Percentiles rank a stretch among this genome's conserved stretches.
Evolutionary conservation across 2,797 vertebrate genomes (phyloP).

Genomic region (Glossophaga mutica): DNA sequence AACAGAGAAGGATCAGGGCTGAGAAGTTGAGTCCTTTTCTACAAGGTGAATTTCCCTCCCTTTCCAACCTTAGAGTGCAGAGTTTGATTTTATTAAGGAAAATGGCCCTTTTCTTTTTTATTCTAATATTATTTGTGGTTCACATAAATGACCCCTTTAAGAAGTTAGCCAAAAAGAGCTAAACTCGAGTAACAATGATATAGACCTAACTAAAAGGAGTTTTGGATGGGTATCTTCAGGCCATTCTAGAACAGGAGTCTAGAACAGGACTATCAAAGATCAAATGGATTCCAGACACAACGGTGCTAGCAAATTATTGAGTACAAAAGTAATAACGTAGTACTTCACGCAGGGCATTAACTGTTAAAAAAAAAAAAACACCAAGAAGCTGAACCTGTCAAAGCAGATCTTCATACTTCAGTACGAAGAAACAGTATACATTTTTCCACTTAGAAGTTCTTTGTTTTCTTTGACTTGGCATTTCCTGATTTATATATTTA

Average conservation of each 20-base stretch:
- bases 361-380: background rate
- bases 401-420: background rate
- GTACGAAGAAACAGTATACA: background rate
- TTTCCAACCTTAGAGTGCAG: background rate
- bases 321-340: background rate
- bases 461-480: conserved; percentile 39
- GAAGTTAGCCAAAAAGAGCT: background rate
- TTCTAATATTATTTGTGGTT: background rate
- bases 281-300: background rate
- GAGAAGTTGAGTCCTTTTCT: background rate
- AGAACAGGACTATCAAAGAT: background rate
- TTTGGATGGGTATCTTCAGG: background rate
- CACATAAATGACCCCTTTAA: background rate
- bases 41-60: background rate
- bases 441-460: conserved; percentile 6
- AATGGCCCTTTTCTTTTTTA: background rate
- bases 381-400: background rate
- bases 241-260: background rate
- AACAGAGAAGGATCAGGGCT: background rate
- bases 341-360: background rate
- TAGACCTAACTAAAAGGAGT: background rate
- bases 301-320: background rate
- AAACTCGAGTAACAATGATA: background rate
- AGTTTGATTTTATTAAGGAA: background rate
- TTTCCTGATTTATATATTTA: conserved; percentile 33